Base-by-base conservation (phyloP, 2,888 invertebrate genomes). In the Choreutis nemorana region DNA sequence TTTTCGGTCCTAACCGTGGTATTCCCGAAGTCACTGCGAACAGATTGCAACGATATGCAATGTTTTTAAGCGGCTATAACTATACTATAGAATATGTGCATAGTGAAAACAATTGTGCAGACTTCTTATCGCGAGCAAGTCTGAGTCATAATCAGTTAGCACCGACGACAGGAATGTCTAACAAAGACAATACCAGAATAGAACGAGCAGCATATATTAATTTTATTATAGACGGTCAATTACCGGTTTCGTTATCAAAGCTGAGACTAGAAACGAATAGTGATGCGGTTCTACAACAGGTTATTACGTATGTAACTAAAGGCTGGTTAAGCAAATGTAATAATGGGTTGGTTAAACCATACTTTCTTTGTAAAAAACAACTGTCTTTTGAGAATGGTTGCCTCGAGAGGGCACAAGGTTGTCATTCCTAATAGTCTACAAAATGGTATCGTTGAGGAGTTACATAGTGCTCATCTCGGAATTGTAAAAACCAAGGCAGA, bases 401-500 rank as follows among this genome's bases (percentile, higher is more conserved):
- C 21, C 5, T 42, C 41, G 38, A 16, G 38, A 3, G 37, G 39
- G 0, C 38, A 43, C 26, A 38, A 41, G 18, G 30, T 41, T 0
- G 31, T 43, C 2, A 26, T 35, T 16, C 36, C 38, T 1, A 30
- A 33, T 8, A 15, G 11, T 3, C 32, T 46, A 14, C 31, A 28
- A 5, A 8, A 23, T 2, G 28, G 6, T 9, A 22, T 41, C 22
- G 16, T 42, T 9, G 14, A 7, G 0, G 42, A 46, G 13, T 11
- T 44, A 12, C 42, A 43, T 25, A 25, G 14, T 4, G 36, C 42
- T 3, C 45, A 48, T 35, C 28, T 44, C 7, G 46, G 48, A 1
- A 41, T 47, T 4, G 41, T 44, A 1, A 48, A 46, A 33, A 43
- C 34, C 2, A 49, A 48, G 34, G 37, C 41, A 4, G 44, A 45